Evolutionary conservation across 2,888 invertebrate species (phyloP), one percentile per base, ranked within the genome.

Genomic region (Chalcosyrphus nemorum): DNA sequence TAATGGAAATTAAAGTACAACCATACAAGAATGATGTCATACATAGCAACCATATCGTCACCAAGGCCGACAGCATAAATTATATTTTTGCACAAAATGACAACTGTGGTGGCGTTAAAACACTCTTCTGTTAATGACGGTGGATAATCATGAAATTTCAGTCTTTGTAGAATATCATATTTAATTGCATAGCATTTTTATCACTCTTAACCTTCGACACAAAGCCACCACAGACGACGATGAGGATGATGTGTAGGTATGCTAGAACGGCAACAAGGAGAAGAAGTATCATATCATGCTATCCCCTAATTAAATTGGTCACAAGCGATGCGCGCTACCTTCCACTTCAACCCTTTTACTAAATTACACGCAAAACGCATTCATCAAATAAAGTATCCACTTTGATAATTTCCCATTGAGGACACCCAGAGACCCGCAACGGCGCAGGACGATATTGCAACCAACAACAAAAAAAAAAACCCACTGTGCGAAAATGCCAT

Each of bases 351-450:
- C 75, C 70, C 84, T 65, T 84, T 84, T 75, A 80, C 68, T 80
- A 80, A 80, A 80, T 84, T 84, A 84, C 80, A 84, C 65, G 75
- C 80, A 57, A 75, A 84, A 84, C 74, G 80, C 84, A 80, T 80
- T 70, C 80, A 74, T 84, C 84, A 84, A 74, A 80, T 80, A 80
- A 78, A 78, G 80, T 74, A 80, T 74, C 72, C 70, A 54, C 59
- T 75, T 75, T 80, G 77, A 68, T 80, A 71, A 74, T 78, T 68
- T 82, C 74, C 61, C 76, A 61, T 78, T 43, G 11, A 66, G 71
- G 35, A 54, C 65, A 81, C 52, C 65, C n/a, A n/a, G n/a, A n/a
- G 21, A 43, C 38, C 35, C 47, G 1, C 57, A 13, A 38, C 19
- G 41, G 7, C 43, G 32, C 41, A 27, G 11, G 50, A 63, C 45